These are phyloP conservation scores for Elymnias hypermnestra DNA, from an alignment of 1,140 invertebrate species.

Conservation along the genomic window DNA sequence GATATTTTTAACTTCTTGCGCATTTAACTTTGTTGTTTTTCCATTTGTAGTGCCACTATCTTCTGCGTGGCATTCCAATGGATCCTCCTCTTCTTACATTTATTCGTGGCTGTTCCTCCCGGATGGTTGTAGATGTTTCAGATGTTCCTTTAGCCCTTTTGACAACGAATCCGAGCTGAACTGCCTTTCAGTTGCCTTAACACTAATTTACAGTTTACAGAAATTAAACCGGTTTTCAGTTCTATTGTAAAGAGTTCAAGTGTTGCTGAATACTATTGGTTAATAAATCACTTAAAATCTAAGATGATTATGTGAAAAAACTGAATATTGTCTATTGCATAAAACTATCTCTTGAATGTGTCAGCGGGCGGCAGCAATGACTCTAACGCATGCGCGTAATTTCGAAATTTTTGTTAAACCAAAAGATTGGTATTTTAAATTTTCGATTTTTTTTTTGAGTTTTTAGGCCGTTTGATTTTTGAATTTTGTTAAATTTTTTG, in stretches of 20 bases:
- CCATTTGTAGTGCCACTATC: slow-evolving; percentile 51
- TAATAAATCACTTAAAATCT: slow-evolving; percentile 68
- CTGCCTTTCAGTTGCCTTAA: slow-evolving; percentile 68
- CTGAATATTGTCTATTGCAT: slow-evolving; percentile 70
- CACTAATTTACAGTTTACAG: slow-evolving; percentile 64
- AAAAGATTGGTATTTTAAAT: slow-evolving; percentile 66
- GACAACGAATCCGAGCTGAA: slow-evolving; percentile 64
- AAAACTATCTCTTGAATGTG: slow-evolving; percentile 70
- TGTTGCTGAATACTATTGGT: slow-evolving; percentile 73
- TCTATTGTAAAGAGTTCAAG: slow-evolving; percentile 64
- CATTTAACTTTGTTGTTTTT: slow-evolving; percentile 64
- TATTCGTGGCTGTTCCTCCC: slow-evolving; percentile 45
- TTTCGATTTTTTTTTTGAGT: slow-evolving; percentile 45
- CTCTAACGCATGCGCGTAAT: slow-evolving; percentile 66
- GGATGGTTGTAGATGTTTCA: slow-evolving; percentile 66
- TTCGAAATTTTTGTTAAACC: slow-evolving; percentile 61
- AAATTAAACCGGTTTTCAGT: slow-evolving; percentile 57
- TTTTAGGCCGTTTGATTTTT: slow-evolving; percentile 61
- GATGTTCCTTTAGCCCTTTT: slow-evolving; percentile 64
- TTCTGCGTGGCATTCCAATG: slow-evolving; percentile 44
- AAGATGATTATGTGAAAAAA: slow-evolving; percentile 70
- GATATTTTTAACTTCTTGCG: slow-evolving; percentile 58
- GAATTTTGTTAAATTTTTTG: slow-evolving; percentile 27
- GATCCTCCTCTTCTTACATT: slow-evolving; percentile 44
- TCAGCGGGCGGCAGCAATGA: slow-evolving; percentile 57